phyloP scores from a whole-genome alignment of 2,113 vertebrate genomes.

The Solenodon paradoxus region DNA sequence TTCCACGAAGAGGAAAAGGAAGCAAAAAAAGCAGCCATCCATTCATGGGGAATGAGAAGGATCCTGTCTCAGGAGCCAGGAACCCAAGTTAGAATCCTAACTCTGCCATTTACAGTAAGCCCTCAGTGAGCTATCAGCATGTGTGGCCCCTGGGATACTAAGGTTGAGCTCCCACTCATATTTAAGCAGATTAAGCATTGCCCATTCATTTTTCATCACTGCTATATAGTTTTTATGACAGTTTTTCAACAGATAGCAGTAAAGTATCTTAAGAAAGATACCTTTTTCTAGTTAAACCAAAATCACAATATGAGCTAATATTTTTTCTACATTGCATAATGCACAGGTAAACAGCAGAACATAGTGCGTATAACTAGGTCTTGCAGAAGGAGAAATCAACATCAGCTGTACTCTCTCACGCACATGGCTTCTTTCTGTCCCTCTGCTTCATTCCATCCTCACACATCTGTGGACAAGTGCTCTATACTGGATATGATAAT shows the following conservation, averaged over 20 bases:
- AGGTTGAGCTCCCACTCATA: background rate
- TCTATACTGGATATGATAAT: background rate
- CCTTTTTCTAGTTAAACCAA: background rate
- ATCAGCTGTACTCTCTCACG: background rate
- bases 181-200: background rate
- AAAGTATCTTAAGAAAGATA: conserved; percentile 28
- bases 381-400: background rate
- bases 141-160: background rate
- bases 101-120: background rate
- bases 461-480: background rate
- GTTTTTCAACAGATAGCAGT: conserved; percentile 64
- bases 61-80: background rate
- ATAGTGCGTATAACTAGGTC: background rate
- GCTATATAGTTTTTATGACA: conserved; percentile 5
- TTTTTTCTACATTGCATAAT: background rate
- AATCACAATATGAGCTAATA: background rate
- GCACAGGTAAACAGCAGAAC: background rate
- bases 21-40: background rate
- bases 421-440: background rate
- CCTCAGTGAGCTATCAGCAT: background rate
- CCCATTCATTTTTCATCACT: background rate
- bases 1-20: background rate
- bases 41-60: background rate
- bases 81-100: background rate
- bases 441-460: background rate